phyloP scores from a whole-genome alignment of 1,140 invertebrate species.

The Achatina immaculata region DNA sequence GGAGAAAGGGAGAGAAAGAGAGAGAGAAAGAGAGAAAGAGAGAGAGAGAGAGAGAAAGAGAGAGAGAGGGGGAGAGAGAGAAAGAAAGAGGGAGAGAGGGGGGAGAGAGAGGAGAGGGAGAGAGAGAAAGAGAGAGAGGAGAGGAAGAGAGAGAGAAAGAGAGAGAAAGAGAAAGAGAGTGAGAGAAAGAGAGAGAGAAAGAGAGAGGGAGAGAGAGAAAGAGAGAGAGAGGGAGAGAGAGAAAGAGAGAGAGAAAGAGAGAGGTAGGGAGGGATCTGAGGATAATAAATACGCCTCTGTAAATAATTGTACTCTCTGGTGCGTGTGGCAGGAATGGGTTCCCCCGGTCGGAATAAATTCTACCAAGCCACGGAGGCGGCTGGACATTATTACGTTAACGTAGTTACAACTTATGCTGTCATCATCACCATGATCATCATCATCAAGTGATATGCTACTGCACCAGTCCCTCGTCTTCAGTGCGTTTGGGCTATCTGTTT shows the following conservation, averaged over 20 bases:
- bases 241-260: not conserved
- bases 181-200: not conserved
- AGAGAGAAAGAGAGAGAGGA: not conserved
- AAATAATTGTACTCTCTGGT: no score
- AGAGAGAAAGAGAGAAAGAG: not conserved
- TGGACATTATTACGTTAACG: no score
- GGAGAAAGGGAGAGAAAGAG: slow-evolving; percentile 1
- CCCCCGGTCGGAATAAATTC: no score
- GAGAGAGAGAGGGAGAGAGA: not conserved
- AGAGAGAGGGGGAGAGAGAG: not conserved
- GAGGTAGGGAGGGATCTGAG: no score
- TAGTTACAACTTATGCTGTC: no score
- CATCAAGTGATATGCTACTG: no score
- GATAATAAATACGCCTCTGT: no score
- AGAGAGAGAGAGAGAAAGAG: not conserved
- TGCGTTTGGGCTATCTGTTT: no score
- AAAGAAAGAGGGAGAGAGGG: not conserved
- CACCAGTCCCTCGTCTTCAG: no score
- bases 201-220: not conserved
- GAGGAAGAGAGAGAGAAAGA: not conserved
- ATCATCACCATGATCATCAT: no score
- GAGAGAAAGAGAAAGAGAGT: not conserved
- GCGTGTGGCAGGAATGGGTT: no score
- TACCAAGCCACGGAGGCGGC: no score
- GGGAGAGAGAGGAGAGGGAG: not conserved